Percentiles rank a stretch among this genome's conserved stretches.
phyloP scores from a whole-genome alignment of 1,140 invertebrate genomes.

The Nilaparvata lugens region DNA sequence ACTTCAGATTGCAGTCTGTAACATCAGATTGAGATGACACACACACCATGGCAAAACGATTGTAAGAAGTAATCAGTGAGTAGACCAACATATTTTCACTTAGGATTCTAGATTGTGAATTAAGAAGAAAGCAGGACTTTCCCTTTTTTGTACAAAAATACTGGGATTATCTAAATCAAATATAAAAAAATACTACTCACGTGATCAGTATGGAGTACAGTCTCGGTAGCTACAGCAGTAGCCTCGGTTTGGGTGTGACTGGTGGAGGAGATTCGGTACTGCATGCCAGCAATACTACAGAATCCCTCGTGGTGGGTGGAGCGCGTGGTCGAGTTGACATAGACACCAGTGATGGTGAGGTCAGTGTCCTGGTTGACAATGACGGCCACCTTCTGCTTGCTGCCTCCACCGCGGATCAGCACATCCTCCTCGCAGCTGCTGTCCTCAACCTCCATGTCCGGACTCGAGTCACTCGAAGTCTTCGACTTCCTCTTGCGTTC shows the following conservation, averaged over 20 bases:
- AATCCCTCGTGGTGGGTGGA: constrained; percentile 70
- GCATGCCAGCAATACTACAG: constrained; percentile 71
- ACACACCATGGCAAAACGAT: too few species aligned
- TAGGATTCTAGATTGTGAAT: too few species aligned
- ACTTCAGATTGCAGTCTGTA: too few species aligned
- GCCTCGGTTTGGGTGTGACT: constrained; percentile 69
- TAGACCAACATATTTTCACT: too few species aligned
- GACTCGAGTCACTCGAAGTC: constrained; percentile 6
- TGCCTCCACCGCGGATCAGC: constrained; percentile 18
- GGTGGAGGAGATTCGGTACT: constrained; percentile 66
- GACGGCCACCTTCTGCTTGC: constrained; percentile 49
- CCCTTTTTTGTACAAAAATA: too few species aligned
- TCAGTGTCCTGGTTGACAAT: constrained; percentile 76
- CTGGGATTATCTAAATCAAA: too few species aligned
- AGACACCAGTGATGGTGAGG: constrained; percentile 75
- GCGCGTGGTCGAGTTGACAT: constrained; percentile 59
- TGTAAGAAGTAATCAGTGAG: too few species aligned
- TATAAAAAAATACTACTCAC: constrained; percentile 7
- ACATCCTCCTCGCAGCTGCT: constrained; percentile 21
- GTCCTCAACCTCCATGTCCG: constrained; percentile 32
- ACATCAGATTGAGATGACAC: too few species aligned
- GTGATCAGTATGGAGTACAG: constrained; percentile 30
- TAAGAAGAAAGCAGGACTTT: too few species aligned
- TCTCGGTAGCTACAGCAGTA: constrained; percentile 57
- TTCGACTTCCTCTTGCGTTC: constrained; percentile 15